Conservation (phyloP, 2,888 invertebrate genomes). For the Ischnura elegans region DNA sequence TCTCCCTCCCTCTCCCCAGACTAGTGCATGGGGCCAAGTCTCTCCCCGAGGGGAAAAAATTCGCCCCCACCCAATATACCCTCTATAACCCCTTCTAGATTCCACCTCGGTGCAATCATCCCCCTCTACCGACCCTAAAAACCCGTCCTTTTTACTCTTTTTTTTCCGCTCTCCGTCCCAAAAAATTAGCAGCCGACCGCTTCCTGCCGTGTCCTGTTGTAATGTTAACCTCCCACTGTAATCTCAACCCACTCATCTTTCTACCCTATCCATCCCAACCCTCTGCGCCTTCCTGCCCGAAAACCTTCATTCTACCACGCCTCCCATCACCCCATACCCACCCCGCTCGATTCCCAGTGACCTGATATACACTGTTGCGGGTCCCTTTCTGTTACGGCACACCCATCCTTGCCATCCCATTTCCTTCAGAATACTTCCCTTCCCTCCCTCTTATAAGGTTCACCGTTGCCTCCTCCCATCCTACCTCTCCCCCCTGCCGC, state of each 20-base stretch:
- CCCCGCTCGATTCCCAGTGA: not conserved
- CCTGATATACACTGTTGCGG: slow-evolving; percentile 30
- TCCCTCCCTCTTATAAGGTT: no score
- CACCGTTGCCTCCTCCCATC: no score
- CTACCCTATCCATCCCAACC: not conserved
- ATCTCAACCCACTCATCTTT: not conserved
- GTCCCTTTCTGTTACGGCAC: slow-evolving; percentile 15
- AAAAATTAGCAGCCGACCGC: slow-evolving; percentile 49
- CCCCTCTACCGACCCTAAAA: not conserved
- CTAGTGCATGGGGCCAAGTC: not conserved
- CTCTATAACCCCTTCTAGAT: slow-evolving; percentile 21
- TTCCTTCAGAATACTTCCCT: not conserved
- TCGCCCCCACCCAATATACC: not conserved
- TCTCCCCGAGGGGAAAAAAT: not conserved
- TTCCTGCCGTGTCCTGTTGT: slow-evolving; percentile 43
- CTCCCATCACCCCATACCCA: not conserved
- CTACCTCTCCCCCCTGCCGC: not conserved
- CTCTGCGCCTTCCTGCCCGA: not conserved
- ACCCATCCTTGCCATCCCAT: not conserved
- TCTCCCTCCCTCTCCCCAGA: not conserved
- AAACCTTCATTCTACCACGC: not conserved
- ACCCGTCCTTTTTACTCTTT: not conserved
- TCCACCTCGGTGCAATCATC: not conserved
- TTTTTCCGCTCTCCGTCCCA: not conserved
- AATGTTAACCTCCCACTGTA: slow-evolving; percentile 26